Evolutionary conservation across 2,888 invertebrate genomes (phyloP), one percentile per base, ranked within the genome.

Genomic region (Mesopsocus fuscifrons): DNA sequence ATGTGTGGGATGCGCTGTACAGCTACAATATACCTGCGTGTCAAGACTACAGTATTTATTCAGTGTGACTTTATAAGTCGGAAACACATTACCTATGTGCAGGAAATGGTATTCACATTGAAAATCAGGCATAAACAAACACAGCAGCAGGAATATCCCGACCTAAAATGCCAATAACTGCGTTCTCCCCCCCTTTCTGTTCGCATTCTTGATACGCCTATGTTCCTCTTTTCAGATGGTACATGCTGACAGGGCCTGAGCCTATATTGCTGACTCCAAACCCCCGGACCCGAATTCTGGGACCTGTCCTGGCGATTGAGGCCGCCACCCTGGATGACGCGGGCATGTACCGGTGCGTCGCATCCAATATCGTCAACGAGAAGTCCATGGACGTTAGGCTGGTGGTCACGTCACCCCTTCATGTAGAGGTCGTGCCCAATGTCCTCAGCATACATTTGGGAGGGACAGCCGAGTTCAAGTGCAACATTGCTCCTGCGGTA

Each of bases 401-500:
- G 13, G 63, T 71, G 11, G 77, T 79, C 18, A 68, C 73, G 48
- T 72, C 74, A 16, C 71, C 75, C 41, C 62, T 79, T 18, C 72
- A 73, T 57, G 74, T 75, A 35, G 74, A 75, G 59, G 69, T 77
- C 49, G 68, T 68, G 20, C 77, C 75, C 20, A 68, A 71, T 31
- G 59, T 74, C 46, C 60, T 76, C 40, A 76, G 75, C 50, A 77
- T 81, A 23, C 78, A 81, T 57, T 73, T 81, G 59, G 80, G 76
- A 3, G 76, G 77, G 41, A 71, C 72, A 46, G 82, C 81, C 1
- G 74, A 75, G 55, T 79, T 82, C 59, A 69, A 70, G 51, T 78
- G 77, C 56, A 55, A 68, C 26, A 69, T 71, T 26, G 66, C 69
- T 9, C 65, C 68, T 34, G 67, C 68, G 50, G 38, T 38, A 38